Evolutionary conservation across 2,113 vertebrate species (phyloP), one percentile per base, ranked within the genome.

Genomic region (Castor canadensis): DNA sequence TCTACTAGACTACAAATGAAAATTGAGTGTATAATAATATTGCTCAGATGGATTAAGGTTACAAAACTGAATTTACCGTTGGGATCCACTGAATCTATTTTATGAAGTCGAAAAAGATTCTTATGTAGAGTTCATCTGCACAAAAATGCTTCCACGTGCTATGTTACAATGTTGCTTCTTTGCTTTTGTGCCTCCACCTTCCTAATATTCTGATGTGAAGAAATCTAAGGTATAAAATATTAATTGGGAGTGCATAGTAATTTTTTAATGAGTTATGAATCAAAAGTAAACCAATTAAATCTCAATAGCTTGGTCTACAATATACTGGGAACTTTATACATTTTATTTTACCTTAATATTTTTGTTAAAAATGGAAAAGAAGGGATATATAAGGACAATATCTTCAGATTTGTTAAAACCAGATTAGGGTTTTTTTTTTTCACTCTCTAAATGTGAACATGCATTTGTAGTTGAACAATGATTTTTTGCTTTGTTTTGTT

Each of bases 321-420:
- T 84, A 87, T 30, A 75, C 22, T 64, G 20, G 49, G 38, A 77
- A 28, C 22, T 49, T 66, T 45, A 35, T 35, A 79, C 1, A 83
- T 91, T 58, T 49, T 89, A 87, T 81, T 93, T 87, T 83, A 67
- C 62, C 9, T 83, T 73, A 94, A 13, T 88, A 92, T 75, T 75
- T 96, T 82, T 94, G 38, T 96, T 95, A 93, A 11, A 93, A n/a
- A n/a, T n/a, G n/a, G n/a, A n/a, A 9, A 94, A 93, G 32, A 86
- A 79, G 90, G 12, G n/a, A 67, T 20, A 91, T 62, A 60, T 90
- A 6, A 38, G 60, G 22, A 7, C 38, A 96, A 17, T 56, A 83
- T 89, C 73, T 94, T 76, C 38, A 90, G 17, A 77, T 67, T 76
- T 85, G 13, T 49, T 38, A 89, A 66, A 91, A 94, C n/a, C 16